Evolutionary conservation across 2,888 invertebrate genomes (phyloP), one percentile per base, ranked within the genome.

Genomic region (Tipula lateralis): DNA sequence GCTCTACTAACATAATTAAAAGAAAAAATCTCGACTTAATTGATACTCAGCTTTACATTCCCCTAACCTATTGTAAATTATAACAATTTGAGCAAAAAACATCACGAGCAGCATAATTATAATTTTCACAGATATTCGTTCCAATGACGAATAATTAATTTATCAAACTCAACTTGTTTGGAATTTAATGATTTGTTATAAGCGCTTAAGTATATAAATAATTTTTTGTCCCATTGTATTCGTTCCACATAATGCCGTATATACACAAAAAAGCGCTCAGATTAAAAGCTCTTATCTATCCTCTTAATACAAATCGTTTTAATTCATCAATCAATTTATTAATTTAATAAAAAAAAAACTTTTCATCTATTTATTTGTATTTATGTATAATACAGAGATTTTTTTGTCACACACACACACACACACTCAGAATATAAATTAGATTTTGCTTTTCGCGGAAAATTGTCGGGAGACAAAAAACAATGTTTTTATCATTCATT

Each of bases 261-360:
- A 39, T 39, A 39, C 39, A 39, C n/a, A 39, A 66, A 66, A 66
- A 66, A 66, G 24, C 24, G 24, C 66, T 66, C 24, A 66, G 66
- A 66, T 66, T 66, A 66, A 66, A 66, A 66, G 66, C 66, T 66
- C 66, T 66, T 66, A 66, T 66, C 66, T 66, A 66, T 66, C 66
- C 66, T 66, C 66, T 66, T 66, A 50, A 66, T 66, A 66, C 66
- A 66, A 66, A 66, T 66, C 66, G 12, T 66, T 66, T 66, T 66
- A 66, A 66, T 66, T 66, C 66, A 66, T 66, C 66, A 66, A 66
- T 66, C 66, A 66, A 66, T 66, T 66, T 66, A 66, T 66, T 66
- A 66, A 66, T 66, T 66, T 66, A 66, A 66, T 66, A 66, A 0
- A 39, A 39, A 3, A 1, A 13, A 12, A 24, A 16, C 9, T 16